Evolutionary conservation across 2,113 vertebrate genomes (phyloP).

Genomic region (Glaucomys volans): DNA sequence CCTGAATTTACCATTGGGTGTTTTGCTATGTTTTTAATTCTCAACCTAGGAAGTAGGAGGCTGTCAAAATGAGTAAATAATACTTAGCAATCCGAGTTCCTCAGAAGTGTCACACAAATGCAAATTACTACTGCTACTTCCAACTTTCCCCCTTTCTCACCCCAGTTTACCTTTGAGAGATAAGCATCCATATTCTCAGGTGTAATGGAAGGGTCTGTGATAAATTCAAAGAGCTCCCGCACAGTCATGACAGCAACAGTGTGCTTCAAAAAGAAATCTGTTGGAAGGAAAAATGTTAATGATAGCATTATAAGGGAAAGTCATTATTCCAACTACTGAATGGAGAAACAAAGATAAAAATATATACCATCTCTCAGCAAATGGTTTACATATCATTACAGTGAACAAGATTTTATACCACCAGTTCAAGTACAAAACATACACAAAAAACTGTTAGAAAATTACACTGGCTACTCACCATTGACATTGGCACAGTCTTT

Average conservation of each 20-base stretch:
- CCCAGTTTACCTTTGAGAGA: slow-evolving; percentile 90
- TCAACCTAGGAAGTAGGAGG: neutral
- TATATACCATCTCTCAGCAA: neutral
- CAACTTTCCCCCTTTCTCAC: no score
- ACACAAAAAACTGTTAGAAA: neutral
- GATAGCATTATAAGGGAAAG: neutral
- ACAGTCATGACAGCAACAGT: slow-evolving; percentile 95
- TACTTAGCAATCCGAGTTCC: neutral
- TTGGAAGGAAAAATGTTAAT: neutral
- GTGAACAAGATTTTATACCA: neutral
- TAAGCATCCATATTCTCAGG: slow-evolving; percentile 93
- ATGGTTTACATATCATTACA: neutral
- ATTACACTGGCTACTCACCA: slow-evolving; percentile 85
- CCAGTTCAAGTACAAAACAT: neutral
- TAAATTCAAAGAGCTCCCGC: slow-evolving; percentile 96
- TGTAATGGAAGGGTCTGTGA: slow-evolving; percentile 95
- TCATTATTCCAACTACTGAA: neutral
- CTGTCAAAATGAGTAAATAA: neutral
- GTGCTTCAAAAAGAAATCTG: slow-evolving; percentile 94
- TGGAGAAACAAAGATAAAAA: neutral
- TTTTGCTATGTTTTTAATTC: neutral
- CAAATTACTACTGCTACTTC: neutral
- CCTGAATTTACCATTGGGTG: neutral
- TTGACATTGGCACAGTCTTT: slow-evolving; percentile 97
- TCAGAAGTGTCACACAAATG: neutral